These are phyloP conservation scores for Amphilophus citrinellus DNA, from an alignment of 2,113 vertebrate species.

Conservation along the genomic window DNA sequence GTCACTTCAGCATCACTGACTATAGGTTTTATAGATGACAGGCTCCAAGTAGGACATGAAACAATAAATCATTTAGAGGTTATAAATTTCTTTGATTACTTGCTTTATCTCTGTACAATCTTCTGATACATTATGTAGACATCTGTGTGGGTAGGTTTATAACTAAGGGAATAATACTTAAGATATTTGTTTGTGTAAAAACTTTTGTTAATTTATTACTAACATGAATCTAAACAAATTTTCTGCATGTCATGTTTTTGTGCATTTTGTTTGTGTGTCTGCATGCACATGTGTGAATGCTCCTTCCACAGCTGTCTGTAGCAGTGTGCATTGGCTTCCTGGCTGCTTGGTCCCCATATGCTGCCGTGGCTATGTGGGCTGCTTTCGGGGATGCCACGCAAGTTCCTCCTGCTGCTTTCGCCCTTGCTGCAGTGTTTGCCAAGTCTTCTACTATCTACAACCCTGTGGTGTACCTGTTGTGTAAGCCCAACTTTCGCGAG, in stretches of 20 bases:
- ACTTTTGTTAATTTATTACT: neutral
- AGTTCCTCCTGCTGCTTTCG: constrained; percentile 80
- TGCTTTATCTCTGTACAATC: neutral
- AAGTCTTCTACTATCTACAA: constrained; percentile 89
- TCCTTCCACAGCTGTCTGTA: constrained; percentile 79
- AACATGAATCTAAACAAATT: neutral
- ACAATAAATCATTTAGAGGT: neutral
- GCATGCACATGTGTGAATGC: constrained; percentile 4
- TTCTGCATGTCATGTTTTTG: neutral
- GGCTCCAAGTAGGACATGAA: constrained; percentile 15
- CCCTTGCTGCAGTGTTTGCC: constrained; percentile 81
- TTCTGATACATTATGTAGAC: neutral
- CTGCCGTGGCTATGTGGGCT: constrained; percentile 82
- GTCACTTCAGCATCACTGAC: neutral
- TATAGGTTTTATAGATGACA: constrained; percentile 27
- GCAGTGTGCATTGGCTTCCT: constrained; percentile 87
- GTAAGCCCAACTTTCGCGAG: constrained; percentile 86
- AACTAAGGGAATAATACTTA: neutral
- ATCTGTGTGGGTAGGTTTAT: neutral
- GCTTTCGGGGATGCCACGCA: constrained; percentile 74
- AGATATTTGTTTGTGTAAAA: neutral
- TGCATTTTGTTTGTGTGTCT: neutral
- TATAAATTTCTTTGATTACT: constrained; percentile 63
- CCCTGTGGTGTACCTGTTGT: constrained; percentile 83
- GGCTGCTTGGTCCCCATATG: constrained; percentile 86